Evolutionary conservation across 2,113 vertebrate species (phyloP), one percentile per base, ranked within the genome.

Genomic region (Erpornis zantholeuca): DNA sequence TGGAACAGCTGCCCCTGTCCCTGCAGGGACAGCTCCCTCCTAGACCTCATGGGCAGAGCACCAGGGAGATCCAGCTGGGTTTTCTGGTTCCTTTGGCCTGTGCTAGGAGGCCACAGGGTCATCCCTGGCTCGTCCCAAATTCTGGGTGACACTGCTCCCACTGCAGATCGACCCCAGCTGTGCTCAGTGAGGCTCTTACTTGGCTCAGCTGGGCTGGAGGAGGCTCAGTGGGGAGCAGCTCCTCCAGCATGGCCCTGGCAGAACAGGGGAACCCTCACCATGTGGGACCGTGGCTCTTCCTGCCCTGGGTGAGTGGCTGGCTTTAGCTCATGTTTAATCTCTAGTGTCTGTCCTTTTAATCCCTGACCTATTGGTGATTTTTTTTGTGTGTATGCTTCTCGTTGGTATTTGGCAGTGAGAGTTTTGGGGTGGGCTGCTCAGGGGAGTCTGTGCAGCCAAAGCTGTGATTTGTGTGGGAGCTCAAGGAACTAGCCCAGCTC

Each of bases 291-390:
- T 2, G 4, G 27, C 31, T 40, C 2, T 35, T 63, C 22, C 47
- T 23, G 45, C 3, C 14, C 35, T 1, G 22, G 54, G 45, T 65
- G n/a, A 66, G 64, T 57, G n/a, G 3, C 44, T 50, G 2, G 7
- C 3, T 75, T 53, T 35, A 25, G 6, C 5, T 57, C 27, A 1
- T 3, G 7, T 44, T 71, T 21, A 25, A 10, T n/a, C 22, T 63
- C 7, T n/a, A 5, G 31, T 21, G 22, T 2, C 54, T 33, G 12
- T 2, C 2, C 7, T 3, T 82, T 45, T 40, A 31, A n/a, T 15
- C 50, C 12, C 19, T 21, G 22, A 4, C 7, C 1, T 2, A 0
- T 3, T 3, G 13, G 11, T 15, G 27, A 0, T 9, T 4, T 28
- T 12, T 19, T 28, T 15, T 19, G 11, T 40, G 2, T 4, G 47